Evolutionary conservation across 1,140 invertebrate genomes (phyloP).

Genomic region (Drosophila cardini): DNA sequence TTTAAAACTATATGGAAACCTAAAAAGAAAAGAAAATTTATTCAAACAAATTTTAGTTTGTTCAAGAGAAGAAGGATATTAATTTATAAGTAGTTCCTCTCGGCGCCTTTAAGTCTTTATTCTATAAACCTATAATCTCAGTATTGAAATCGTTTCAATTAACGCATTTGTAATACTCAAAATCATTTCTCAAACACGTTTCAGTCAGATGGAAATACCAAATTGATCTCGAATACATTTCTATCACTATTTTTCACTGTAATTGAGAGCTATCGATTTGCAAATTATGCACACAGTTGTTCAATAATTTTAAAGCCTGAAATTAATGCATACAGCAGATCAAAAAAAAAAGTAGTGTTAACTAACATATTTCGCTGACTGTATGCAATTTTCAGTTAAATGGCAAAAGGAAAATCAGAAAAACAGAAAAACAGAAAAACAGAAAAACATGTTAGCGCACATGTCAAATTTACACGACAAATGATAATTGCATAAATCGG

Average conservation of each 20-base stretch:
- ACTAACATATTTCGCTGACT: background rate
- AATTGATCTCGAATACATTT: constrained; percentile 12
- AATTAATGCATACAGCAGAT: constrained; percentile 38
- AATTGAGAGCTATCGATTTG: constrained; percentile 11
- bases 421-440: background rate
- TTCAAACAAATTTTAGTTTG: too few relatives aligned
- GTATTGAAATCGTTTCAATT: constrained; percentile 9
- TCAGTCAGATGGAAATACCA: background rate
- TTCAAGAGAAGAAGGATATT: too few relatives aligned
- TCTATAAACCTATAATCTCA: too few relatives aligned
- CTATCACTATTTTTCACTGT: constrained; percentile 12
- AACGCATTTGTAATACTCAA: constrained; percentile 19
- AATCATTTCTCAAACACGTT: constrained; percentile 28
- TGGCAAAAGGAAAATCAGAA: background rate
- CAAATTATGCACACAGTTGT: constrained; percentile 45
- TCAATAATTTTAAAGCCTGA: constrained; percentile 34
- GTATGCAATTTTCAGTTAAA: constrained; percentile 31
- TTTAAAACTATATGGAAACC: too few relatives aligned
- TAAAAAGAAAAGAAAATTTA: too few relatives aligned
- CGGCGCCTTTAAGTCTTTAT: too few relatives aligned
- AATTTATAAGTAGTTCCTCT: too few relatives aligned
- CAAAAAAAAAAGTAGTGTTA: constrained; percentile 16
- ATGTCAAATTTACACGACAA: constrained; percentile 68
- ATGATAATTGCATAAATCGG: constrained; percentile 84
- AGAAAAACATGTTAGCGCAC: constrained; percentile 44